Evolutionary conservation across 2,113 vertebrate genomes (phyloP), one percentile per base, ranked within the genome.

Genomic region (Thymallus thymallus): DNA sequence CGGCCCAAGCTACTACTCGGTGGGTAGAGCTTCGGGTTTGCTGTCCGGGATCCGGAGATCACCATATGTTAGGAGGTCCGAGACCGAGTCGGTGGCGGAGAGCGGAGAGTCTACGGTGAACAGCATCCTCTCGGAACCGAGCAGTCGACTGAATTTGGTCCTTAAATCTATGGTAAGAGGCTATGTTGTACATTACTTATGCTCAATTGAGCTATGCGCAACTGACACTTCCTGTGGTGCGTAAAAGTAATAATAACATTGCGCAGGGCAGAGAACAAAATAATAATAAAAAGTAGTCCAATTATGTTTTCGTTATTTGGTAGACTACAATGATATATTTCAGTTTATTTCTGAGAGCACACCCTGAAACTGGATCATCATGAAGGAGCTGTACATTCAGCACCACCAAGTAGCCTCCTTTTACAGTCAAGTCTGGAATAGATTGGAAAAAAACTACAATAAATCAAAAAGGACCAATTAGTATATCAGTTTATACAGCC

Each of bases 11-110:
- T 90, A 82, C 84, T 92, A 91, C 84, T 93, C 94, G 0, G 94
- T 94, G 83, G 94, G 95, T 41, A 89, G 95, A 41, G 94, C 95
- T 5, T 92, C 94, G 2, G 94, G 94, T 22, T 90, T 95, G 71
- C 91, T 96, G 68, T 91, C 95, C 0, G 86, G 91, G 0, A 87
- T 91, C 84, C 90, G 88, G 66, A 88, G 88, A 73, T 90, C 90
- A 0, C 89, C 92, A 0, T 85, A 84, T 48, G 46, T 74, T 16
- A 85, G 89, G 22, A 92, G 92, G 75, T 84, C 90, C 0, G 82
- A 88, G 32, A 4, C 76, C 6, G 72, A 78, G 0, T 51, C 48
- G 3, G 62, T 69, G 10, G 29, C 76, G 0, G 73, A 87, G 2
- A 70, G 63, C 35, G 18, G 13, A 0, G 87, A 91, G 30, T 7